Evolutionary conservation across 1,140 invertebrate species (phyloP), one percentile per base, ranked within the genome.

Genomic region (Euborellia annulipes): DNA sequence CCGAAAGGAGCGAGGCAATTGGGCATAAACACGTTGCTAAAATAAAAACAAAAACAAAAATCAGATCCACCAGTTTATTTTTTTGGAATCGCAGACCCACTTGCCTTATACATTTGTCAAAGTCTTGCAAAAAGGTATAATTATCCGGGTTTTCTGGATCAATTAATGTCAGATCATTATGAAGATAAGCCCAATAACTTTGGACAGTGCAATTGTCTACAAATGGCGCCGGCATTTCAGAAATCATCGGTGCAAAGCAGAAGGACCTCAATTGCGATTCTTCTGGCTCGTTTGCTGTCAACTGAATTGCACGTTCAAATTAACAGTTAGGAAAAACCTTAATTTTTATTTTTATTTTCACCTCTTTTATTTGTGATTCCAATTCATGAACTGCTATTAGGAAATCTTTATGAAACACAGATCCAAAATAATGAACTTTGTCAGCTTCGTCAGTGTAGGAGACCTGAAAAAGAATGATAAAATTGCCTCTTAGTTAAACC

Each of bases 1-100:
- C 87, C 88, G 66, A 79, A 93, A 0, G 72, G 63, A 7, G 78
- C 83, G 21, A 91, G 61, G 63, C 91, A 95, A 13, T 70, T 58
- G 1, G 72, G 56, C 50, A 70, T 62, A 44, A 70, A 72, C 18
- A 72, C 62, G 46, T 76, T 76, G 50, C 78, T 79, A 18, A 59
- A 55, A 59, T 55, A 64, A 45, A 52, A 39, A 41, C 36, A 48
- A 43, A 45, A 3, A 43, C 20, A 27, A 16, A 17, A 13, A 2
- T 43, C 44, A 20, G 16, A 39, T 3, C 38, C n/a, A n/a, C 20
- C 18, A 7, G 2, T 37, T 1, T 40, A 40, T 17, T 6, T n/a
- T 30, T n/a, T n/a, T n/a, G n/a, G n/a, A 2, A 17, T 7, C 14
- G 9, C 7, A 43, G 16, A 41, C 11, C 41, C 34, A 39, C 48